A percentile compares a stretch with the other conserved stretches of the same genome.
phyloP scores from a whole-genome alignment of 2,888 invertebrate genomes.

The Frankliniella fusca region DNA sequence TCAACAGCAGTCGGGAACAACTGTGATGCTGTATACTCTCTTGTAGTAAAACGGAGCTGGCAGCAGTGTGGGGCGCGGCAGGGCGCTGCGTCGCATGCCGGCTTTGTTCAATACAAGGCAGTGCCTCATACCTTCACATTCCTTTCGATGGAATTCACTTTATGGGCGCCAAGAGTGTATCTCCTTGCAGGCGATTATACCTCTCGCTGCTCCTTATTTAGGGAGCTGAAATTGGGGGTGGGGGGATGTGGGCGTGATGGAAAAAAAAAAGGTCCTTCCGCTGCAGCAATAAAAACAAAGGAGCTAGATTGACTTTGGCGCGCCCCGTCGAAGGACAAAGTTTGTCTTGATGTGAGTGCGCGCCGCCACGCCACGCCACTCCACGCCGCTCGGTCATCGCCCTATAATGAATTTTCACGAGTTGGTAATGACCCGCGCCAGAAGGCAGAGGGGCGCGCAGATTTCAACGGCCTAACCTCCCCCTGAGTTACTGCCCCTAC shows the following conservation, averaged over 20 bases:
- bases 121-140: too few species aligned
- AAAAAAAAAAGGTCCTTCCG: not conserved
- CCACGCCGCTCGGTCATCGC: not conserved
- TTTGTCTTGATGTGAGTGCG: not conserved
- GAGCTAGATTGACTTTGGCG: not conserved
- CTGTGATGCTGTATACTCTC: not conserved
- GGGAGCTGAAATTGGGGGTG: too few species aligned
- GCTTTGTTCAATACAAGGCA: too few species aligned
- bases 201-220: too few species aligned
- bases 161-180: too few species aligned
- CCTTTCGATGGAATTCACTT: too few species aligned
- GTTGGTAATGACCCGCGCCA: not conserved
- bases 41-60: not conserved
- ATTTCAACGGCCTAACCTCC: not conserved
- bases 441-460: not conserved
- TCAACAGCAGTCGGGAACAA: constrained; percentile 4
- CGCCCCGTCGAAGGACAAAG: not conserved
- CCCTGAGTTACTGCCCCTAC: not conserved
- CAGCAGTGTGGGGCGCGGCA: too few species aligned
- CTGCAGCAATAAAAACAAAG: not conserved
- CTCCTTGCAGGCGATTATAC: too few species aligned
- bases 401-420: not conserved
- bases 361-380: not conserved
- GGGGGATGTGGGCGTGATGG: too few species aligned
- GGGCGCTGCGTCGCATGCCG: too few species aligned